phyloP scores from a whole-genome alignment of 2,888 invertebrate genomes.

The Orchestes rusci region DNA sequence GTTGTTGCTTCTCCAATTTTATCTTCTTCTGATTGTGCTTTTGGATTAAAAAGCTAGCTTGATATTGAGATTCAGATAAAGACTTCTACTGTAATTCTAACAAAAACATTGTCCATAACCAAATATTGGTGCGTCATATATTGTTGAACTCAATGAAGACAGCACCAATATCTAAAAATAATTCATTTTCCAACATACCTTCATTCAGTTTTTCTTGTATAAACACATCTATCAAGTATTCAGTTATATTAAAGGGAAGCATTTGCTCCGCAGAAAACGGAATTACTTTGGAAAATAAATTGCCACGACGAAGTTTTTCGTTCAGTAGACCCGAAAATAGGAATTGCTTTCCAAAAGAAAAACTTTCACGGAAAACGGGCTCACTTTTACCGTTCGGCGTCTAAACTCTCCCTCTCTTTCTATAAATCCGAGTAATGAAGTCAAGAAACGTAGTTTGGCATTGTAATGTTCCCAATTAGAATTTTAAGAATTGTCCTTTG shows the following conservation, averaged over 20 bases:
- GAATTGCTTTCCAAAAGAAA: conserved; percentile 14
- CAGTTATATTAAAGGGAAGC: conserved; percentile 17
- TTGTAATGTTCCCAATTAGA: conserved; percentile 21
- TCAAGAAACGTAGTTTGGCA: conserved; percentile 16
- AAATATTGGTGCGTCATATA: too few species aligned
- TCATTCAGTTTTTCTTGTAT: too few species aligned
- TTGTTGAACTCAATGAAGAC: too few species aligned
- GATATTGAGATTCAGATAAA: too few species aligned
- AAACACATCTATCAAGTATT: conserved; percentile 8
- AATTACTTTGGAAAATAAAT: conserved; percentile 21
- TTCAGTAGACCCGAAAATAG: conserved; percentile 20
- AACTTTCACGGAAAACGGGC: conserved; percentile 17
- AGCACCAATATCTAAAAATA: too few species aligned
- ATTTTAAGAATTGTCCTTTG: conserved; percentile 21
- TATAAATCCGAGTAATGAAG: conserved; percentile 24
- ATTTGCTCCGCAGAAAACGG: conserved; percentile 11
- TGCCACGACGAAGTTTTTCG: conserved; percentile 16
- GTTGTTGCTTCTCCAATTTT: too few species aligned
- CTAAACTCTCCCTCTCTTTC: conserved; percentile 17
- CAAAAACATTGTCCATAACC: too few species aligned
- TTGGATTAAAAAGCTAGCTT: too few species aligned
- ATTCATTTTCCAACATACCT: too few species aligned
- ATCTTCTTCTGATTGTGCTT: too few species aligned
- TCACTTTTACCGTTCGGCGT: conserved; percentile 19
- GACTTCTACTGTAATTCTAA: too few species aligned